Evolutionary conservation across 1,140 invertebrate species (phyloP), one percentile per base, ranked within the genome.

Genomic region (Drosophila ercepeae): DNA sequence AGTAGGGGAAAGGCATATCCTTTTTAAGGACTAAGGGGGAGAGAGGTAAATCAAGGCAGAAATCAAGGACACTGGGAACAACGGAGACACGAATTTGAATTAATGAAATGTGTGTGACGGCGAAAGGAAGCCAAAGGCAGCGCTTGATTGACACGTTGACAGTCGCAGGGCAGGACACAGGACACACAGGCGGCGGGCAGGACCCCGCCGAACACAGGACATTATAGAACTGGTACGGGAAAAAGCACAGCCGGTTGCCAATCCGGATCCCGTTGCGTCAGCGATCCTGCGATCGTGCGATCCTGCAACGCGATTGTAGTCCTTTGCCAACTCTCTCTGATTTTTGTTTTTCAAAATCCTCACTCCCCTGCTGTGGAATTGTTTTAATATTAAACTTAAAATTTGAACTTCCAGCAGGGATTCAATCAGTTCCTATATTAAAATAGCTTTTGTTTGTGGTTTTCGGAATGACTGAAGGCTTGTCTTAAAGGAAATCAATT

Each of bases 141-240:
- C 68, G 68, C 46, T 70, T 71, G 68, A 71, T 71, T 71, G 64
- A 71, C 68, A 71, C 64, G 68, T 71, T 71, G 68, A 71, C 68
- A 71, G 68, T 70, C 65, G 39, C 68, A 49, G 60, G 55, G 39
- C 68, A 58, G 60, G 60, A 19, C 16, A n/a, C 18, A 45, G 52
- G 25, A 25, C 29, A 29, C 29, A 39, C n/a, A 39, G 13, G 34
- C 34, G 34, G 34, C 32, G n/a, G 11, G 32, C 34, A 39, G 60
- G 60, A 64, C 60, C 16, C 19, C 41, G 29, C 13, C 27, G 25
- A 27, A 27, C 39, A 14, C 39, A 41, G 39, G 39, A 41, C 39
- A 41, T 18, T 41, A 2, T 7, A 6, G 29, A 39, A 39, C 36
- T 5, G 52, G 53, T 29, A 32, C 42, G 52, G 60, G 54, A 27